Conservation (phyloP, 2,797 vertebrate species). For the Rousettus madagascariensis region DNA sequence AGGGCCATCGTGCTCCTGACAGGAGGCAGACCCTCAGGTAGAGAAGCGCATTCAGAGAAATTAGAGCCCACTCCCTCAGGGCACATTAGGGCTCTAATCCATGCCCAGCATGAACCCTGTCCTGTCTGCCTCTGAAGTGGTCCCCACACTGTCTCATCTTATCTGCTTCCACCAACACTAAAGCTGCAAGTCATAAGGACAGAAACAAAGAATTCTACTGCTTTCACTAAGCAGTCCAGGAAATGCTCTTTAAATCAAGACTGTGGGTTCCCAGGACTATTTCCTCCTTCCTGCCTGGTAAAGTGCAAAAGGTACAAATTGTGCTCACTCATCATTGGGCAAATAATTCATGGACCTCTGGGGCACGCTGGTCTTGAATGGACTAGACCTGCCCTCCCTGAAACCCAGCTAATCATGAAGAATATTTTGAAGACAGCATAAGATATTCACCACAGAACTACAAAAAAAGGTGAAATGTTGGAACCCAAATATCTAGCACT, state of each 20-base stretch:
- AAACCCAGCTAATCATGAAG: not conserved
- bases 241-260: not conserved
- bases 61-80: too few species aligned
- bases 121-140: not conserved
- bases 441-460: not conserved
- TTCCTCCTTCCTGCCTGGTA: not conserved
- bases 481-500: not conserved
- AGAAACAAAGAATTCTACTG: not conserved
- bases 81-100: not conserved
- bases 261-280: not conserved
- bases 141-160: not conserved
- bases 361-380: not conserved
- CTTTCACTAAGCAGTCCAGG: not conserved
- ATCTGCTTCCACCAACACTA: not conserved
- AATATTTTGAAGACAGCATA: not conserved
- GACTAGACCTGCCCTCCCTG: not conserved
- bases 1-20: not conserved
- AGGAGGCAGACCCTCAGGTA: not conserved
- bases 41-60: not conserved
- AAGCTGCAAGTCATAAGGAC: not conserved
- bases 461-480: not conserved
- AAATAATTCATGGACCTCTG: not conserved
- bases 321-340: not conserved
- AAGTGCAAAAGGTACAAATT: not conserved
- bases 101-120: rapidly evolving